Percentiles rank a stretch among this genome's conserved stretches.
Conservation (phyloP, 92 coral and sea anemone genomes). For the Porites divaricata region DNA sequence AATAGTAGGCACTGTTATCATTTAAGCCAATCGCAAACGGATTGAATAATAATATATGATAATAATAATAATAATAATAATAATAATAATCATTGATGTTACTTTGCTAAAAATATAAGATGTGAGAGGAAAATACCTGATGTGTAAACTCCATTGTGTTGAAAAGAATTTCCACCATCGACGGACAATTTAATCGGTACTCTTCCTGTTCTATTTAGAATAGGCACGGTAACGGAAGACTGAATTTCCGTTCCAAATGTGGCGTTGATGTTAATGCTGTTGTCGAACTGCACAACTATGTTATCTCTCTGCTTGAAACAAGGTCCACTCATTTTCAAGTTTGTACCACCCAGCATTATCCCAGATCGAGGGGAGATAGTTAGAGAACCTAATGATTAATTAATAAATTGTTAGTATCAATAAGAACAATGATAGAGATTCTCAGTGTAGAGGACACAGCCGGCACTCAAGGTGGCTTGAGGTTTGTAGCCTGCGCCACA, state of each 20-base stretch:
- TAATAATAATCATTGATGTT: too few species aligned
- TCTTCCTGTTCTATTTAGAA: slow-evolving; percentile 72
- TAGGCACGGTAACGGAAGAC: slow-evolving; percentile 75
- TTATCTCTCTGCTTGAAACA: slow-evolving; percentile 60
- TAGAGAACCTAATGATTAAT: background rate
- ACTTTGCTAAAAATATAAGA: too few species aligned
- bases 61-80: too few species aligned
- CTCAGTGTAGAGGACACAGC: too few species aligned
- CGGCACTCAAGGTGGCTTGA: too few species aligned
- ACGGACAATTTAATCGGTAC: slow-evolving; percentile 67
- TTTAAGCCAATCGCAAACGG: too few species aligned
- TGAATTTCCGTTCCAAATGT: slow-evolving; percentile 49
- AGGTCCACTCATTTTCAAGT: slow-evolving; percentile 69
- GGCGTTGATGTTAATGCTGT: slow-evolving; percentile 48
- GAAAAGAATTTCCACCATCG: slow-evolving; percentile 76
- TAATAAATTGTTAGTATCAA: background rate
- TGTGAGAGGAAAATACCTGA: slow-evolving; percentile 54
- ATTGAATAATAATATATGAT: too few species aligned
- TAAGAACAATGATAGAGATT: too few species aligned
- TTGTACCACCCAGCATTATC: slow-evolving; percentile 75
- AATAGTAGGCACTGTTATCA: too few species aligned
- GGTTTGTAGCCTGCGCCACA: too few species aligned
- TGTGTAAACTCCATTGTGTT: slow-evolving; percentile 62
- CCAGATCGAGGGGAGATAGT: slow-evolving; percentile 55
- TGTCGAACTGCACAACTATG: slow-evolving; percentile 73